Evolutionary conservation across 2,888 invertebrate species (phyloP).

Genomic region (Rhingia campestris): DNA sequence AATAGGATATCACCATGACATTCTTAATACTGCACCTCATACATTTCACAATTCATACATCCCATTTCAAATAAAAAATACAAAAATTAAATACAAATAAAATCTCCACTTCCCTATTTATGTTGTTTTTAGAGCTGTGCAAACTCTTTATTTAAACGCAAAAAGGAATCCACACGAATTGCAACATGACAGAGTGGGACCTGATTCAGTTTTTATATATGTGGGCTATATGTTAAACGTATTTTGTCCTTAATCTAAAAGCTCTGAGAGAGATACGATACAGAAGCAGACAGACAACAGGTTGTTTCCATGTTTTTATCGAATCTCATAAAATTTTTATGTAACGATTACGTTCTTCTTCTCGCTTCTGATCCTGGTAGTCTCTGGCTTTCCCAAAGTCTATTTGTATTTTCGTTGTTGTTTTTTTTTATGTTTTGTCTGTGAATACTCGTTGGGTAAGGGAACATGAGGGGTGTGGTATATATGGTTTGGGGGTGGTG

Average conservation of each 20-base stretch:
- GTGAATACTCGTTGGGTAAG: conserved; percentile 53
- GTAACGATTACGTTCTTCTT: conserved; percentile 75
- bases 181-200: conserved; percentile 63
- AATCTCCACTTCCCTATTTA: conserved; percentile 46
- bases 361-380: conserved; percentile 42
- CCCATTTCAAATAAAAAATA: conserved; percentile 12
- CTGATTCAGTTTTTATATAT: conserved; percentile 62
- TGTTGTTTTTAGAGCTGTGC: conserved; percentile 46
- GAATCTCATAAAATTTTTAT: conserved; percentile 76
- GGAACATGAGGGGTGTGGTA: conserved; percentile 39
- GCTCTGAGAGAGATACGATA: conserved; percentile 20
- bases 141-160: conserved; percentile 61
- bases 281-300: conserved; percentile 75
- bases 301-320: conserved; percentile 76
- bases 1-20: too few species aligned
- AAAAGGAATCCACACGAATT: conserved; percentile 59
- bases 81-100: conserved; percentile 21
- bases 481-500: conserved; percentile 26
- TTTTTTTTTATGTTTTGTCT: conserved; percentile 57
- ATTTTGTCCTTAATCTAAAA: conserved; percentile 69
- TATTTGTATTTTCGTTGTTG: conserved; percentile 54
- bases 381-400: conserved; percentile 45
- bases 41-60: too few species aligned
- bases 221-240: conserved; percentile 60
- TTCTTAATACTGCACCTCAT: too few species aligned